Evolutionary conservation across 2,113 vertebrate species (phyloP), one percentile per base, ranked within the genome.

Genomic region (Turnix velox): DNA sequence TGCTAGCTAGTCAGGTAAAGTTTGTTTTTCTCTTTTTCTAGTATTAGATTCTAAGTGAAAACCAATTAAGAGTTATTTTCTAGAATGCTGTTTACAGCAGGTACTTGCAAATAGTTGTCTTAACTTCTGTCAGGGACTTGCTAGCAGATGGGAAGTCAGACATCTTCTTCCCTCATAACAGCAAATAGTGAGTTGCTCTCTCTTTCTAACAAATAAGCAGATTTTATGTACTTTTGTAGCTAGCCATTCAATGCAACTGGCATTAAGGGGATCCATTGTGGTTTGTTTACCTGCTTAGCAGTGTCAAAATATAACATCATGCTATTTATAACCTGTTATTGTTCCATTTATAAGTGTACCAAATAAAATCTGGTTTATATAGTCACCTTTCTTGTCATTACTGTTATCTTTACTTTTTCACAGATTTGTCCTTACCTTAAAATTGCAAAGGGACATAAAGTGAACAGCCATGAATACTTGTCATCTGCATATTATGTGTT

Each of bases 1-100:
- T 48, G 14, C 13, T 95, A 94, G 84, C 13, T 92, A 88, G 94
- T 87, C 68, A 93, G 87, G 92, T 96, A 94, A 96, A 91, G 87
- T 9, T 4, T 57, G 9, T 51, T 43, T 37, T 52, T 68, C 8
- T 63, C n/a, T 67, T 75, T 83, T 81, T n/a, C 22, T 78, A 59
- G 35, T 72, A 52, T 35, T 78, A 78, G 10, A 68, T 3, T 80
- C 43, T 14, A 88, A 84, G 15, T 61, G 23, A 68, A 75, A 93
- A 81, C 8, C 10, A 57, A 28, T 78, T 75, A 68, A 84, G 58
- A 78, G n/a, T 75, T 90, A 78, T 65, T 88, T 81, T 95, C 27
- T 92, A 31, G 31, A 43, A 42, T 18, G 14, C 30, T 87, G 57
- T 77, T 93, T 92, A 45, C 27, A 71, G 51, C 69, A 88, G 39